Evolutionary conservation across 2,888 invertebrate genomes (phyloP), one percentile per base, ranked within the genome.

Genomic region (Fragum whitleyi): DNA sequence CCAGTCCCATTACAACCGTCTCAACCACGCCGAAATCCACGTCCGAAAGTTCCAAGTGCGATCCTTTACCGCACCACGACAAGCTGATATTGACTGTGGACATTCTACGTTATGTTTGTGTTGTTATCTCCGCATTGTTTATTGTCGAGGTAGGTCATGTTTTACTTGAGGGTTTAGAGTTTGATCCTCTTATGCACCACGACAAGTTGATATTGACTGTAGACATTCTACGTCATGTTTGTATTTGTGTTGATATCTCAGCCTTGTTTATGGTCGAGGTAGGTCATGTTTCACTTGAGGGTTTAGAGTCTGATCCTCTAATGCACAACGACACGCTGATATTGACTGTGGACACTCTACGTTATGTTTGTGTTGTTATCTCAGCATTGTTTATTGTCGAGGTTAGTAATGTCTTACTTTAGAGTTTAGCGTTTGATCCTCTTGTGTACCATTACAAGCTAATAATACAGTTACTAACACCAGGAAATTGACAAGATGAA

Each of bases 331-430:
- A 67, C 0, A 16, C 67, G 16, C 76, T 85, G 21, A 62, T 28
- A 9, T 19, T 74, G 5, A 67, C 78, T 16, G 65, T 80, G 2
- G 26, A 70, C 16, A 55, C 82, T 3, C 29, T 82, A 21, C 57
- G 71, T 57, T 89, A 88, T 68, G 71, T 75, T 1, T 88, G 88
- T 61, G 73, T 90, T 32, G 75, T 78, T n/a, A 83, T 90, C 19
- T 85, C 87, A 9, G 78, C 84, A 14, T 1, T 87, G 36, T 90
- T 90, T 74, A 59, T 88, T 21, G 26, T 89, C 14, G 90, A 90
- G 85, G 90, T 89, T 76, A 61, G 79, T 76, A 2, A 6, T 62
- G 19, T 26, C 5, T 62, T 62, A 62, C 9, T 32, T 6, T 11
- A 29, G n/a, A 16, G 11, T 26, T 47, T 19, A 6, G 32, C 3